Percentiles rank a stretch among this genome's conserved stretches.
Conservation (phyloP, 2,888 invertebrate genomes). For the Rapana venosa region DNA sequence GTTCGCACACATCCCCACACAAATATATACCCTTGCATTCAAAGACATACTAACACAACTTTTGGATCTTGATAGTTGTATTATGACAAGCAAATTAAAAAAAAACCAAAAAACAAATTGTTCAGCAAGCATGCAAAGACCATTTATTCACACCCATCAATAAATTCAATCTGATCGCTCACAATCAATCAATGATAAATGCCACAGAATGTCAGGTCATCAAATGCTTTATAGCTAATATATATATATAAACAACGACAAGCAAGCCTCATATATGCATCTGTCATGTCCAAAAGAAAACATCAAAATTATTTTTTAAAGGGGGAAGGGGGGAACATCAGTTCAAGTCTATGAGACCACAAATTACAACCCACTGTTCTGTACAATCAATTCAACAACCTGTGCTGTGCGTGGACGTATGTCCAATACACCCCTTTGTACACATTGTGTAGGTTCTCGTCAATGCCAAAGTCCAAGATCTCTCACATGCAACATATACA, state of each 20-base stretch:
- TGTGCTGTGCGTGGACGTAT: neutral
- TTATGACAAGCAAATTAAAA: constrained; percentile 33
- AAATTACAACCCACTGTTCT: neutral
- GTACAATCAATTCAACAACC: neutral
- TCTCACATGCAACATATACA: neutral
- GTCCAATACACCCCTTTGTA: neutral
- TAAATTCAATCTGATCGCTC: neutral
- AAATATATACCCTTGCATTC: neutral
- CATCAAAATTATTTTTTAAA: no score
- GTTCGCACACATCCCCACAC: neutral
- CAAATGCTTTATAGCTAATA: neutral
- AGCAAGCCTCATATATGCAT: neutral
- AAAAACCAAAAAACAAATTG: neutral
- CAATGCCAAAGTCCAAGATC: neutral
- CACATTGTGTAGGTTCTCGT: neutral
- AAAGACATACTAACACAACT: neutral
- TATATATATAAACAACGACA: neutral
- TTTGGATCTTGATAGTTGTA: constrained; percentile 28
- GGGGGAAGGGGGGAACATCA: neutral
- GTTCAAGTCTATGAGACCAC: neutral
- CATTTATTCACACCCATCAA: neutral
- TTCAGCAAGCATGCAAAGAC: constrained; percentile 22
- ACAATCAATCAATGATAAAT: neutral
- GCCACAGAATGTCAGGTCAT: neutral
- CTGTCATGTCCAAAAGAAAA: neutral